Base-by-base conservation (phyloP, 2,113 vertebrate genomes). In the Ictidomys tridecemlineatus region DNA sequence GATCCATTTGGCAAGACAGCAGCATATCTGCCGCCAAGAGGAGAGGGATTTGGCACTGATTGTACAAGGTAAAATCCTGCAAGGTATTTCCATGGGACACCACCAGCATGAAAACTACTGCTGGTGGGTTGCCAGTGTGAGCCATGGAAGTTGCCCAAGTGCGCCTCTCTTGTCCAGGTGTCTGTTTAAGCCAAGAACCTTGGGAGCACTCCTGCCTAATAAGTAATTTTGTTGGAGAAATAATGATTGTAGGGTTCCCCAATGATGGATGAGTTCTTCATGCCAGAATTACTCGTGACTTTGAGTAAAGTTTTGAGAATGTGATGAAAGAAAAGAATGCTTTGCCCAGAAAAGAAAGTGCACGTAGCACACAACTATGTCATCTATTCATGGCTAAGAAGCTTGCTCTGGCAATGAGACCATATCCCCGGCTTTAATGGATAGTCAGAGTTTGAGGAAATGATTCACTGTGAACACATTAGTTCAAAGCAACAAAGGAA, bases 71-170 rank as follows among this genome's bases (percentile, higher is more conserved):
- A 95, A 96, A 97, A 96, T 82, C 82, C 90, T 39, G 12, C 85
- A 97, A 97, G 97, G 95, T 97, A 61, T 97, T 97, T 97, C 96
- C 92, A 95, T n/a, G 48, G 92, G 95, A 61, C 51, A 96, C 67
- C 53, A 97, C 80, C 94, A 96, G 85, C 85, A 94, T 96, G 97
- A 97, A 98, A 97, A 98, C 98, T 73, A 90, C 90, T 97, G 85
- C 85, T 97, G 97, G 93, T 95, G 34, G 8, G 45, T 65, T 96
- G 97, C 96, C 97, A 98, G 28, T 4, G 39, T 61, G 67, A 97
- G 76, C 73, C 76, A 56, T 9, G 1, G 39, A 88, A 94, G 79
- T 91, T 61, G 20, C 97, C 96, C 96, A 97, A 95, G 86, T 42
- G 72, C 9, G 72, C 85, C 79, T 89, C 92, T 92, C 96, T 88